Evolutionary conservation across 2,797 vertebrate species (phyloP).

Genomic region (Neostethus bicornis): DNA sequence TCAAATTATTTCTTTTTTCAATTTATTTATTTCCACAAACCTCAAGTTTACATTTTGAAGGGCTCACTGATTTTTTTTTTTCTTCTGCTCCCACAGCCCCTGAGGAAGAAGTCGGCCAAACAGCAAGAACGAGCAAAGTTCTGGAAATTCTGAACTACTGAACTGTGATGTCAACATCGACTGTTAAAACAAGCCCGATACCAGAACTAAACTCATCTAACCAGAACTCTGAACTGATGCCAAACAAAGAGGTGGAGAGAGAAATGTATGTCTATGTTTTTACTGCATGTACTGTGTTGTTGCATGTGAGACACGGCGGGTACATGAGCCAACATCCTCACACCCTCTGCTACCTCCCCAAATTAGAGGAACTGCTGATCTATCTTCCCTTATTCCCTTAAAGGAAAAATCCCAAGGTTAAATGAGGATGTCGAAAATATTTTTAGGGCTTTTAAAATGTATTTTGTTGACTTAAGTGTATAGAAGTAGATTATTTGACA

Average conservation of each 20-base stretch:
- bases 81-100: slow-evolving; percentile 65
- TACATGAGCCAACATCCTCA: slow-evolving; percentile 39
- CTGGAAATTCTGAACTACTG: slow-evolving; percentile 84
- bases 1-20: slow-evolving; percentile 4
- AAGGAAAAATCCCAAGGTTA: slow-evolving; percentile 55
- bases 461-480: slow-evolving; percentile 37
- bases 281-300: slow-evolving; percentile 39
- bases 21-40: slow-evolving; percentile 4
- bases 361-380: slow-evolving; percentile 43
- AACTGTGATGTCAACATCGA: slow-evolving; percentile 75
- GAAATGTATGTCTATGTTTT: slow-evolving; percentile 53
- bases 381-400: slow-evolving; percentile 24
- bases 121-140: slow-evolving; percentile 75
- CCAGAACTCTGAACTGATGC: slow-evolving; percentile 69
- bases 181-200: slow-evolving; percentile 67
- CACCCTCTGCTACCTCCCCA: slow-evolving; percentile 41
- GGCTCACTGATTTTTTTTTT: slow-evolving; percentile 29
- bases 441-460: slow-evolving; percentile 59
- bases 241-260: slow-evolving; percentile 38
- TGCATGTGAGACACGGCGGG: slow-evolving; percentile 53
- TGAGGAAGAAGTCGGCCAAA: slow-evolving; percentile 73
- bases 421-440: slow-evolving; percentile 57
- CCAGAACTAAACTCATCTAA: slow-evolving; percentile 72
- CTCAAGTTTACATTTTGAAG: not conserved
- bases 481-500: slow-evolving; percentile 33